A percentile compares a stretch with the other conserved stretches of the same genome.
Evolutionary conservation across 1,140 invertebrate species (phyloP).

Genomic region (Macrosteles quadrilineatus): DNA sequence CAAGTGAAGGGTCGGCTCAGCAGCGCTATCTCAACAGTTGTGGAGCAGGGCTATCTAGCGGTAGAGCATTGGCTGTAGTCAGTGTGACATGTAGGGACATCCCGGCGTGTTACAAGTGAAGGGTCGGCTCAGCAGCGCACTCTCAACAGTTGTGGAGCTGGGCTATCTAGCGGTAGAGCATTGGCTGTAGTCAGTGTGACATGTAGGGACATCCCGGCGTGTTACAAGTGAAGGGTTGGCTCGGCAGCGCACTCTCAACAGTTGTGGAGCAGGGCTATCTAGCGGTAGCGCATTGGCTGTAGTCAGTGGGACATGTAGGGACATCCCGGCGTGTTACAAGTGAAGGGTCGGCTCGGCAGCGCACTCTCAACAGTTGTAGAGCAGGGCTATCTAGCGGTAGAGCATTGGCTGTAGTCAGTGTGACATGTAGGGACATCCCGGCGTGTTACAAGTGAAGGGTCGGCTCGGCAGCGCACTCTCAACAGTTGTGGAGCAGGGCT

Average conservation of each 20-base stretch:
- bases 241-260: not conserved
- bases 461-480: not conserved
- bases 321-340: not conserved
- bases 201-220: constrained; percentile 1
- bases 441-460: not conserved
- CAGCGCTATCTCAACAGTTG: not conserved
- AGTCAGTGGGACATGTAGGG: constrained; percentile 4
- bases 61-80: not conserved
- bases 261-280: not conserved
- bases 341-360: not conserved
- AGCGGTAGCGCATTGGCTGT: no score
- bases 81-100: not conserved
- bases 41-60: not conserved
- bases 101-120: not conserved
- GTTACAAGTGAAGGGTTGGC: not conserved
- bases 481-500: no score
- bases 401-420: no score
- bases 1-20: not conserved
- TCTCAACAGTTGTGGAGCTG: not conserved
- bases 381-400: not conserved
- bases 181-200: not conserved
- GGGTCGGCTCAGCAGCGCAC: not conserved
- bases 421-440: no score
- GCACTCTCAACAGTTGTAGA: not conserved
- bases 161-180: no score